Base-by-base conservation (phyloP, 1,140 invertebrate genomes). In the Helicoverpa zea region DNA sequence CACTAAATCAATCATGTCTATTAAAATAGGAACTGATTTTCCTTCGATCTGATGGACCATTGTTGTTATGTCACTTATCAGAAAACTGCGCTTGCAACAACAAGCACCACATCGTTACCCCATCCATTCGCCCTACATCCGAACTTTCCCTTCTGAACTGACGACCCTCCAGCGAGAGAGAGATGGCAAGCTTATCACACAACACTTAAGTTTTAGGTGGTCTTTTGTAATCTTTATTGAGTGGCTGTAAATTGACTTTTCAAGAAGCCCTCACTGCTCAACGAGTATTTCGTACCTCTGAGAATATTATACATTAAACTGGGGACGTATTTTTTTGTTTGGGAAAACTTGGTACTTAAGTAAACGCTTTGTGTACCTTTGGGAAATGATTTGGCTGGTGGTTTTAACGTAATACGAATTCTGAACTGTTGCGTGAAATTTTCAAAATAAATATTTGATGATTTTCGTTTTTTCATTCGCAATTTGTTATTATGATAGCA, bases 161-260 rank as follows among this genome's bases (percentile, higher is more conserved):
- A 73, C 58, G 78, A 73, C 76, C 83, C 83, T 54, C 73, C 84
- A 76, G 86, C 43, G 72, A 64, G 80, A 85, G 52, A 43, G 85
- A 82, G 85, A 86, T 16, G 23, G 80, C 29, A 29, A 79, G 66
- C 82, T 84, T 85, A 86, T 86, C 83, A 82, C 81, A 88, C 83
- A 84, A 86, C 83, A 88, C 84, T 86, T 85, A 83, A 86, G 86
- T 87, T 85, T 83, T 86, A 86, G 83, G 81, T 81, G 83, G 79
- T 56, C 81, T 80, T 83, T 83, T 89, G 84, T 86, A 89, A 89
- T 87, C 86, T 84, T 85, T 87, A 87, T 87, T 85, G 86, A 87
- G 86, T 83, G 84, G 81, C 81, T 83, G 84, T 89, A 89, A 89
- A 89, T 89, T 87, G 84, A 86, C 86, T 87, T 86, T 80, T 80